Base-by-base conservation (phyloP, 1,140 invertebrate genomes). In the Lamellibrachia luymesi region DNA sequence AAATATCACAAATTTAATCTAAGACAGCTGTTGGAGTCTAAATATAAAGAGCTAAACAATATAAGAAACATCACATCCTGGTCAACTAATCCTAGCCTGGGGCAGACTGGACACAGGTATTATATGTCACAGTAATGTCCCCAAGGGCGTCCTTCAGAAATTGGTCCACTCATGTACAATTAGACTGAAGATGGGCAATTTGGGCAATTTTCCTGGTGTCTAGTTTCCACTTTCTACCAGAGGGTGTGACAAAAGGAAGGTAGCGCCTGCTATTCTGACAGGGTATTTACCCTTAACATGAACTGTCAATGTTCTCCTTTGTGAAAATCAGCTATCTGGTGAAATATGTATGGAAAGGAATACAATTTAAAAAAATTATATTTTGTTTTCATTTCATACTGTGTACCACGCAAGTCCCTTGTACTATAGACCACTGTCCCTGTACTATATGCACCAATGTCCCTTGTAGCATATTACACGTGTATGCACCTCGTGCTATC, bases 91-190 rank as follows among this genome's bases (percentile, higher is more conserved):
- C 64, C 64, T 22, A 22, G 64, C 64, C 64, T 80, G 64, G 6
- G 25, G 64, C 64, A 56, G 64, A 22, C 64, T 2, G 64, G 64
- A 80, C 64, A 80, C 64, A 80, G 64, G 64, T 80, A 80, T 80
- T 80, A 80, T 80, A 80, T 80, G 64, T 80, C 64, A 80, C 52
- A 80, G 64, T 22, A 80, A 80, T 22, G 13, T 80, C 8, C 64
- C 64, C 64, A 80, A 22, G 13, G 64, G 64, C 13, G 64, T 80
- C 64, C 64, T 80, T 80, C 13, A 80, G 64, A 10, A 80, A 80
- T 80, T 80, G 25, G 64, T 80, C 64, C 64, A 80, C 64, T 80
- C 64, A 80, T 80, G 64, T 80, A 80, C 64, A 80, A 80, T 80
- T 80, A 80, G 64, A 80, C 64, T 80, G 64, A 80, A 80, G 64